Conservation (phyloP, 2,888 invertebrate species). For the Lepidochitona cinerea region DNA sequence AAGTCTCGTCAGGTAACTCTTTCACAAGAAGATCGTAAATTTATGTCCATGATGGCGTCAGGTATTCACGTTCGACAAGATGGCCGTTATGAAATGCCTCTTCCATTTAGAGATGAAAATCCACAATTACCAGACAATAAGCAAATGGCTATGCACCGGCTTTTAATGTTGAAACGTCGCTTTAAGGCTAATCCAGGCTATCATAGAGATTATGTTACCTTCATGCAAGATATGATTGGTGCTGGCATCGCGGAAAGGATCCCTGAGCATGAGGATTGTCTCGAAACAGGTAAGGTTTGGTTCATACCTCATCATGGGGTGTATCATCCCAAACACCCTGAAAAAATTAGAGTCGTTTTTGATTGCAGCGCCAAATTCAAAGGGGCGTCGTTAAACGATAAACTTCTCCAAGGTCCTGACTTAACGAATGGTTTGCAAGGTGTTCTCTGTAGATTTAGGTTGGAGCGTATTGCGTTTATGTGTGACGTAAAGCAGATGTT, state of each 20-base stretch:
- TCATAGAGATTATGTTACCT: no score
- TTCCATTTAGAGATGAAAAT: no score
- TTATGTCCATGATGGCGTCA: no score
- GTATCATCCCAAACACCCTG: slow-evolving; percentile 11
- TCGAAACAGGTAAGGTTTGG: no score
- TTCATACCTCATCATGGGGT: slow-evolving; percentile 17
- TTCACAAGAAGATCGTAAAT: no score
- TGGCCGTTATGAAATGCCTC: no score
- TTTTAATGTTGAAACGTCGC: no score
- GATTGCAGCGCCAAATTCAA: slow-evolving; percentile 30
- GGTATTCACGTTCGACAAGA: no score
- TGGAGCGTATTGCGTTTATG: slow-evolving; percentile 21
- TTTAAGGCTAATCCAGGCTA: no score
- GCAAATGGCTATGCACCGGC: no score
- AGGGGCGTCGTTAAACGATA: slow-evolving; percentile 17
- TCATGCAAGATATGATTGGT: slow-evolving; percentile 17
- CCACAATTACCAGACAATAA: no score
- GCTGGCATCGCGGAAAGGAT: neutral
- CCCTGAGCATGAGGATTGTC: no score
- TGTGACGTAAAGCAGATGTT: slow-evolving; percentile 36
- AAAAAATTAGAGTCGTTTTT: slow-evolving; percentile 29
- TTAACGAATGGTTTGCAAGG: slow-evolving; percentile 28
- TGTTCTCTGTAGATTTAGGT: slow-evolving; percentile 29
- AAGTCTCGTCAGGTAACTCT: neutral
- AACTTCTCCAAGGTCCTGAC: slow-evolving; percentile 33